Evolutionary conservation across 2,797 vertebrate species (phyloP).

Genomic region (Ispidina lecontei): DNA sequence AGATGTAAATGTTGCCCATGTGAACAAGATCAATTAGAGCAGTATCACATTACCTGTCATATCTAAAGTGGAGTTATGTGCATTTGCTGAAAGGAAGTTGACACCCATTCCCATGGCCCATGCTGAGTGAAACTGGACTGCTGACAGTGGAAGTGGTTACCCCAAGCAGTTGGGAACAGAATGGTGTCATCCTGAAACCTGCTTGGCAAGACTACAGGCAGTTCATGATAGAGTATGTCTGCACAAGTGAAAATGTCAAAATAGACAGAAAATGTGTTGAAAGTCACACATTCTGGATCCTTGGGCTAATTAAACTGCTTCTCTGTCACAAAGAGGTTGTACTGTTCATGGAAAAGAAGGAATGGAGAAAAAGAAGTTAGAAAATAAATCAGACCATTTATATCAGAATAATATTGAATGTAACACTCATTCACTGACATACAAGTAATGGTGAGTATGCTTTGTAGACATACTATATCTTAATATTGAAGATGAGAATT

Average conservation of each 20-base stretch:
- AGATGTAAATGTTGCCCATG: not conserved
- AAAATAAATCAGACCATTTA: not conserved
- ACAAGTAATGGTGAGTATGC: not conserved
- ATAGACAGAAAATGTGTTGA: constrained; percentile 62
- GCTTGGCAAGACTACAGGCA: constrained; percentile 34
- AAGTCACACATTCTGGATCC: constrained; percentile 50
- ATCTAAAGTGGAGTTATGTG: not conserved
- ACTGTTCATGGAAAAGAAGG: constrained; percentile 9
- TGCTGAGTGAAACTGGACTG: constrained; percentile 42
- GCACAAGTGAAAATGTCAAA: constrained; percentile 70
- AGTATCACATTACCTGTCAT: constrained; percentile 32
- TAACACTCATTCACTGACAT: not conserved
- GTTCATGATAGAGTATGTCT: constrained; percentile 52
- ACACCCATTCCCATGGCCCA: constrained; percentile 50
- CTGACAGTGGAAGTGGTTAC: constrained; percentile 37
- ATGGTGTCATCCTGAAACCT: constrained; percentile 45
- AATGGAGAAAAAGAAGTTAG: not conserved
- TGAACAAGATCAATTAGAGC: not conserved
- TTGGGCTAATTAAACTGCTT: constrained; percentile 60
- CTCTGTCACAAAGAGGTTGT: constrained; percentile 63
- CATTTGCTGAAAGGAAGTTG: constrained; percentile 68
- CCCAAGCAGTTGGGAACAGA: constrained; percentile 44
- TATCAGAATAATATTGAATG: not conserved
- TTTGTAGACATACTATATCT: not conserved
- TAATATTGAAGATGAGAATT: not conserved